Conservation (phyloP, 2,113 vertebrate genomes). For the Pangasianodon gigas region DNA sequence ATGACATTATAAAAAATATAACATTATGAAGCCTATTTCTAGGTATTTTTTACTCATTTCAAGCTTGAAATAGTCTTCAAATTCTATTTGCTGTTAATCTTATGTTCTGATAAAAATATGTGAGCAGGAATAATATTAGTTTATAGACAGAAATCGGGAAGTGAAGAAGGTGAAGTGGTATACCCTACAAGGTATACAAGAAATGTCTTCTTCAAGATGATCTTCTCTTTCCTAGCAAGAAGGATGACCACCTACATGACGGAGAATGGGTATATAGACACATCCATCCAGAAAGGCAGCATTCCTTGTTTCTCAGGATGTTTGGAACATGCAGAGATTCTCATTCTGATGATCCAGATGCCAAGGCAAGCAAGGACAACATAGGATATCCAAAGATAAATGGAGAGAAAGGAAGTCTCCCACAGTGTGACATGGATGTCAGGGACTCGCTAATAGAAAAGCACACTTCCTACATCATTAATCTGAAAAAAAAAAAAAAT, state of each 20-base stretch:
- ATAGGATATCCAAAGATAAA: not conserved
- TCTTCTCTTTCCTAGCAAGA: not conserved
- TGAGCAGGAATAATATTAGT: not conserved
- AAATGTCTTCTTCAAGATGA: not conserved
- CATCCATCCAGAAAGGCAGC: not conserved
- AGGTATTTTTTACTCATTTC: not conserved
- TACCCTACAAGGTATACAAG: not conserved
- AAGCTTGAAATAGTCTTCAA: not conserved
- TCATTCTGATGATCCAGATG: not conserved
- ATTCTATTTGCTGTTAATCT: not conserved
- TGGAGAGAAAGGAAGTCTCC: not conserved
- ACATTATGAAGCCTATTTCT: not conserved
- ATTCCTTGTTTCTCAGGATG: not conserved
- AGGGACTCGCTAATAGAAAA: not conserved
- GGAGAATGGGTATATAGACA: not conserved
- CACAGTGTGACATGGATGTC: not conserved
- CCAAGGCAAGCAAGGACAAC: not conserved
- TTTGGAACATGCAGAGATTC: not conserved
- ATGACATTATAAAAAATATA: not conserved
- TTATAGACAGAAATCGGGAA: not conserved
- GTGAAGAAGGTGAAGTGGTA: not conserved
- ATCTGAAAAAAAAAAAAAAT: not conserved
- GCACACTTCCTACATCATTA: not conserved
- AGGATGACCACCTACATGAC: not conserved
- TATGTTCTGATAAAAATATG: not conserved